These are phyloP conservation scores for Hystrix brachyura DNA, from an alignment of 2,113 vertebrate species.

Conservation along the genomic window DNA sequence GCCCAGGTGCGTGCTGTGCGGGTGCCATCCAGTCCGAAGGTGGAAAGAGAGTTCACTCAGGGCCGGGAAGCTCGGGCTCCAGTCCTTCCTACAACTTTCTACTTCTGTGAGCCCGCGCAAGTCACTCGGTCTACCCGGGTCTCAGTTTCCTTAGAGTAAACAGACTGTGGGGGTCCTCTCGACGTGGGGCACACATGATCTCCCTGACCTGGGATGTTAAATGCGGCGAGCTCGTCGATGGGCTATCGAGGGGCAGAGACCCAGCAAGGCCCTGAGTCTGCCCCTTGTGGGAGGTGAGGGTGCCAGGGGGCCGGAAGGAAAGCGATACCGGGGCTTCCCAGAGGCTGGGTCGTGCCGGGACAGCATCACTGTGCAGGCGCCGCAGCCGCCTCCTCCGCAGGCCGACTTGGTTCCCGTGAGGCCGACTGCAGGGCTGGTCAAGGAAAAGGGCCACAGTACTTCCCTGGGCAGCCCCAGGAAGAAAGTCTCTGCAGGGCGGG, in stretches of 20 bases:
- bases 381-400: constrained; percentile 93
- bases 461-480: too few relatives aligned
- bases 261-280: not conserved
- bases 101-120: not conserved
- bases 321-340: constrained; percentile 92
- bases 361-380: constrained; percentile 93
- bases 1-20: not conserved
- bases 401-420: constrained; percentile 92
- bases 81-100: not conserved
- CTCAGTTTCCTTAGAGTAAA: constrained; percentile 4
- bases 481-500: too few relatives aligned
- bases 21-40: not conserved
- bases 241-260: not conserved
- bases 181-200: not conserved
- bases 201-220: not conserved
- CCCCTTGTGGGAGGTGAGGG: too few relatives aligned
- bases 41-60: not conserved
- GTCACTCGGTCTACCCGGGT: not conserved
- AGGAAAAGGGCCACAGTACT: constrained; percentile 73
- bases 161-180: not conserved
- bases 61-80: not conserved
- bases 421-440: constrained; percentile 85
- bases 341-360: constrained; percentile 88
- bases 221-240: not conserved
- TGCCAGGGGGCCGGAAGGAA: not conserved